Conservation (phyloP, 2,888 invertebrate genomes). For the Papilio elwesi region DNA sequence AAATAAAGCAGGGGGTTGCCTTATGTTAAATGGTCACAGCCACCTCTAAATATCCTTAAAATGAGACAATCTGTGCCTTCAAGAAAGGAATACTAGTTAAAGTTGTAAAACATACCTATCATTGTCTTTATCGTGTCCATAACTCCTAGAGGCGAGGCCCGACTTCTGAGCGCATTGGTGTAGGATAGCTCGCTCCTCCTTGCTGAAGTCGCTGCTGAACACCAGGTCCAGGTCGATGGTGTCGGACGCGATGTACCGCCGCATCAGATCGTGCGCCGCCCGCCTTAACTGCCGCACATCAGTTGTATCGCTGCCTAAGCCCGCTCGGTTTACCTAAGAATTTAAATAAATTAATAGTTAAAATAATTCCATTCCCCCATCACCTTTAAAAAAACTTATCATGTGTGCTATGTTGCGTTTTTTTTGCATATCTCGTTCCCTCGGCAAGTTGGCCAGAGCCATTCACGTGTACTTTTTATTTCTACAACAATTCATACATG, state of each 20-base stretch:
- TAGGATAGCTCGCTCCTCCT: constrained; percentile 85
- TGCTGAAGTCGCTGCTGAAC: constrained; percentile 83
- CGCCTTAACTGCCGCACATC: constrained; percentile 56
- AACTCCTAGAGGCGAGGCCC: constrained; percentile 79
- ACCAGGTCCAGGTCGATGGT: constrained; percentile 84
- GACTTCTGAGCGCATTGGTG: constrained; percentile 81
- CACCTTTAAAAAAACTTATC: too few relatives aligned
- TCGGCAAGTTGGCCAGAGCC: too few relatives aligned
- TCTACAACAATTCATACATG: too few relatives aligned
- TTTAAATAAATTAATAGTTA: constrained; percentile 8
- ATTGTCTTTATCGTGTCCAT: constrained; percentile 66
- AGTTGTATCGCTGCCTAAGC: constrained; percentile 59
- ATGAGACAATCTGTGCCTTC: too few relatives aligned
- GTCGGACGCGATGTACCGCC: constrained; percentile 62
- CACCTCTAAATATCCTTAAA: background rate
- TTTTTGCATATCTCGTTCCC: too few relatives aligned
- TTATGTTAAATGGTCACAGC: too few relatives aligned
- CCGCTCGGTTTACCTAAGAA: constrained; percentile 69
- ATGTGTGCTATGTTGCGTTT: too few relatives aligned
- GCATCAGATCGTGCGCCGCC: constrained; percentile 62
- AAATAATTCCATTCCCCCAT: background rate
- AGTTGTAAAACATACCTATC: constrained; percentile 53
- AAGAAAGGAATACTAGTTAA: too few relatives aligned
- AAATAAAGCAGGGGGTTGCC: too few relatives aligned
- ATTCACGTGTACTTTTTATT: too few relatives aligned